Evolutionary conservation across 2,888 invertebrate genomes (phyloP).

Genomic region (Atrina japonica): DNA sequence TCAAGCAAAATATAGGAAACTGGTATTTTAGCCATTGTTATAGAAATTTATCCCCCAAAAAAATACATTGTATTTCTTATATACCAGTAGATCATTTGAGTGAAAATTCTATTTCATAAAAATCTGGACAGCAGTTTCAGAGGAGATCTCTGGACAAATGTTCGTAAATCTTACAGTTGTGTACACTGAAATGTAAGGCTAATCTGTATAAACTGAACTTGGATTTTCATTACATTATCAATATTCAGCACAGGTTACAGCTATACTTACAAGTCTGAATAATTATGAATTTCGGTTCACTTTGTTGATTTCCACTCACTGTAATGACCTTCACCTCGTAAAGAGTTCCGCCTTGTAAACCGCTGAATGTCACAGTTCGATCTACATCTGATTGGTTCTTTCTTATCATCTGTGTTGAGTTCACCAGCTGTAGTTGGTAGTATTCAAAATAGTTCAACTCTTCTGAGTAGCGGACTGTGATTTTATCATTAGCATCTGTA

Average conservation of each 20-base stretch:
- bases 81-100: too few species aligned
- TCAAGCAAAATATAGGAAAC: too few species aligned
- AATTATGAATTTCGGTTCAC: slow-evolving; percentile 45
- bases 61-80: too few species aligned
- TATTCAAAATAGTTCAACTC: slow-evolving; percentile 59
- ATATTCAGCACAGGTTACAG: too few species aligned
- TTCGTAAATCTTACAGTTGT: too few species aligned
- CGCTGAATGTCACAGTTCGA: slow-evolving; percentile 51
- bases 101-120: too few species aligned
- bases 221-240: too few species aligned
- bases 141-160: too few species aligned
- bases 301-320: slow-evolving; percentile 55
- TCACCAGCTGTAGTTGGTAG: slow-evolving; percentile 52
- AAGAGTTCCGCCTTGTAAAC: slow-evolving; percentile 57
- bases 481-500: slow-evolving; percentile 39
- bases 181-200: neutral
- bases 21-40: too few species aligned
- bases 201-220: neutral
- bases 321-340: slow-evolving; percentile 61
- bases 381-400: slow-evolving; percentile 49
- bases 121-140: too few species aligned
- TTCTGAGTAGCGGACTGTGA: slow-evolving; percentile 54
- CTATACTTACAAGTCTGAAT: slow-evolving; percentile 61
- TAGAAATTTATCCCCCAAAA: too few species aligned
- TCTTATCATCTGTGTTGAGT: slow-evolving; percentile 35